These are phyloP conservation scores for Polietes domitor DNA, from an alignment of 2,888 invertebrate genomes.

Conservation along the genomic window DNA sequence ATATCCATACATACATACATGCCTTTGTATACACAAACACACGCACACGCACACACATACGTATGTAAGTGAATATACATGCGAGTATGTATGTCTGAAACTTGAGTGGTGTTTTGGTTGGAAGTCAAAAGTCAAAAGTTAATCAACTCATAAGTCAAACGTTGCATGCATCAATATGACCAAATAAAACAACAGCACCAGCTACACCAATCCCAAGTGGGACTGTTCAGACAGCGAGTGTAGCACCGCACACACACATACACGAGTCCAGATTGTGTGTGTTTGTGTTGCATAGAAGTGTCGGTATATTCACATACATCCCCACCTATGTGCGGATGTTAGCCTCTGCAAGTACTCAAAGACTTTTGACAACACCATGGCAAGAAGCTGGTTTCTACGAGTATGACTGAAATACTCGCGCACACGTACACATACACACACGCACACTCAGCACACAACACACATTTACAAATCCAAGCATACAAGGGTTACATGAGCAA, in stretches of 20 bases:
- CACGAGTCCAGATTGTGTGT: too few species aligned
- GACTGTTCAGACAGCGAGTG: neutral
- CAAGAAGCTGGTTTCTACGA: neutral
- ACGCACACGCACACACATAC: neutral
- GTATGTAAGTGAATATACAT: neutral
- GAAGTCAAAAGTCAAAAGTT: conserved; percentile 64
- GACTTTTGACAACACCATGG: conserved; percentile 28
- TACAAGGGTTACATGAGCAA: neutral
- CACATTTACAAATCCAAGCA: neutral
- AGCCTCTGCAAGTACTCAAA: conserved; percentile 8
- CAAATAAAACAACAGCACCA: neutral
- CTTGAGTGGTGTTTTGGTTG: neutral
- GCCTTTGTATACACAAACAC: neutral
- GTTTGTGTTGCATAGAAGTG: too few species aligned
- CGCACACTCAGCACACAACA: neutral
- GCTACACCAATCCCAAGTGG: neutral
- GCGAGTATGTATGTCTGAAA: neutral
- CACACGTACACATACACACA: too few species aligned
- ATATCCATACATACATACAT: neutral
- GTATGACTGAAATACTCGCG: neutral
- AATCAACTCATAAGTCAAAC: conserved; percentile 69
- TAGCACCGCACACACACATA: neutral
- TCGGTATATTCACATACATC: neutral
- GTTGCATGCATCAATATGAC: conserved; percentile 41
- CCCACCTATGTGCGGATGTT: too few species aligned